A percentile compares a stretch with the other conserved stretches of the same genome.
These are phyloP conservation scores for Apodemus sylvaticus DNA, from an alignment of 2,113 vertebrate genomes.

Conservation along the genomic window DNA sequence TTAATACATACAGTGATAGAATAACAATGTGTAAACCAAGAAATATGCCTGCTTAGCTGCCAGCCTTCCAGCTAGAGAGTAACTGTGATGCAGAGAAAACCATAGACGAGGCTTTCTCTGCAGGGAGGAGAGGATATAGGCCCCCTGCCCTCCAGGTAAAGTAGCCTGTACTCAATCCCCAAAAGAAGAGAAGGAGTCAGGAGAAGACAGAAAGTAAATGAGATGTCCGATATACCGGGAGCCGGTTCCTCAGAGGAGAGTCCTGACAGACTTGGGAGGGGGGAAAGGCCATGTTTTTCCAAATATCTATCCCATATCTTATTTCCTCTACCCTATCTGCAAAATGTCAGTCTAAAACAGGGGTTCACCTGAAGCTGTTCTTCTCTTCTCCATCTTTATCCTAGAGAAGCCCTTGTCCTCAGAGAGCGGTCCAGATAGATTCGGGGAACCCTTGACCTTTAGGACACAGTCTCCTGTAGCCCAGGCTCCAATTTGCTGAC, in stretches of 20 bases:
- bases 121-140: background rate
- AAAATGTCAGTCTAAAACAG: background rate
- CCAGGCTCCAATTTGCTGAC: background rate
- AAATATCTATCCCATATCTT: background rate
- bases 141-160: background rate
- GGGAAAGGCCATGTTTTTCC: background rate
- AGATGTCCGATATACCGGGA: fast-evolving
- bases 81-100: background rate
- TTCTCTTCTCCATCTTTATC: background rate
- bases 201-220: background rate
- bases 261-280: background rate
- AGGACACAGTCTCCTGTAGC: background rate
- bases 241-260: background rate
- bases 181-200: background rate
- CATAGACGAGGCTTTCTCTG: background rate
- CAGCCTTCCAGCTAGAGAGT: background rate
- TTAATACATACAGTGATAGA: constrained; percentile 54
- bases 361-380: background rate
- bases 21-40: constrained; percentile 54
- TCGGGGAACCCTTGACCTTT: background rate
- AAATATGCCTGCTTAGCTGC: constrained; percentile 2
- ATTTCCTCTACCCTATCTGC: background rate
- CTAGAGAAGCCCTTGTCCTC: background rate
- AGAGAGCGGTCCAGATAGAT: background rate
- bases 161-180: too few species aligned